Conservation (phyloP, 2,888 invertebrate genomes). For the Drosophila limbata region DNA sequence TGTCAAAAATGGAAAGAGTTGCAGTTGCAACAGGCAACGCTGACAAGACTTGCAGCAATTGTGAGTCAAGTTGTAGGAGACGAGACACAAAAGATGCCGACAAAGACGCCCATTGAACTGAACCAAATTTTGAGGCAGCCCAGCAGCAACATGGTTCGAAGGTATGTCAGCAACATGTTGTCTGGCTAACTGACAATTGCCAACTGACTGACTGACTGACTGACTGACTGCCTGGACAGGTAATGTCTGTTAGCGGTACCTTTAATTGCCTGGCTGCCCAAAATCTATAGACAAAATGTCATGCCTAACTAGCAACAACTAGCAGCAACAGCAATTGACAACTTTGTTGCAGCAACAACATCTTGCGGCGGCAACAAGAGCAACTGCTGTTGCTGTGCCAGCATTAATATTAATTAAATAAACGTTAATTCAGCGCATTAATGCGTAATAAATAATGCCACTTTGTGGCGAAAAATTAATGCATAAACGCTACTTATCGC, state of each 20-base stretch:
- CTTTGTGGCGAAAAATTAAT: constrained; percentile 75
- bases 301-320: constrained; percentile 26
- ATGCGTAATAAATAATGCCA: constrained; percentile 81
- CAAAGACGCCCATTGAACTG: constrained; percentile 48
- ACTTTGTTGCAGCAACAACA: constrained; percentile 37
- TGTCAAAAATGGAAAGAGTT: constrained; percentile 48
- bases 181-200: constrained; percentile 61
- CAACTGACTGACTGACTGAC: constrained; percentile 36
- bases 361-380: constrained; percentile 1
- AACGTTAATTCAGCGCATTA: constrained; percentile 82
- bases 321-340: constrained; percentile 30
- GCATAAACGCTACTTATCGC: constrained; percentile 81
- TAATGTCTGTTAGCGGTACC: constrained; percentile 65
- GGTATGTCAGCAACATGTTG: constrained; percentile 67
- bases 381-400: constrained; percentile 37
- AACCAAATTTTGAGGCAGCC: constrained; percentile 61
- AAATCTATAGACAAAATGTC: constrained; percentile 66
- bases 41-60: constrained; percentile 22
- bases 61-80: constrained; percentile 58
- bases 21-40: constrained; percentile 5
- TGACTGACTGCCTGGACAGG: constrained; percentile 57
- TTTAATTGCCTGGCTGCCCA: constrained; percentile 64
- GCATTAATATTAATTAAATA: constrained; percentile 81
- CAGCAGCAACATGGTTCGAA: constrained; percentile 38
- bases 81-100: constrained; percentile 57